Conservation (phyloP, 2,888 invertebrate species). For the Acronicta leporina region DNA sequence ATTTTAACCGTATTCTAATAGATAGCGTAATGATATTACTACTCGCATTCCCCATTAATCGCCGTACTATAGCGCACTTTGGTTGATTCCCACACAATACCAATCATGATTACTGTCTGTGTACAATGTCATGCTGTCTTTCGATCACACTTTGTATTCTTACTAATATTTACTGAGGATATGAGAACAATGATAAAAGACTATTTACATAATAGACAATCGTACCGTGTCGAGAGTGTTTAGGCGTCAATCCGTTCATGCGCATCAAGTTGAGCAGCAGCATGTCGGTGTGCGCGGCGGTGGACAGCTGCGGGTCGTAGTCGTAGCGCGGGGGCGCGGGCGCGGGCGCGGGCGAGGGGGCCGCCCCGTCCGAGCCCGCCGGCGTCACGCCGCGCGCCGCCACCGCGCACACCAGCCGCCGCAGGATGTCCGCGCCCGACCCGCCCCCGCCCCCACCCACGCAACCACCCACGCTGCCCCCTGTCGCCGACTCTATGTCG, state of each 20-base stretch:
- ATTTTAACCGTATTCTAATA: no score
- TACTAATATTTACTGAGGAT: no score
- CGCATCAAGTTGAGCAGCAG: slow-evolving; percentile 83
- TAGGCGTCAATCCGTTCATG: slow-evolving; percentile 80
- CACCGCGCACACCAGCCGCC: slow-evolving; percentile 76
- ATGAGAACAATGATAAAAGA: no score
- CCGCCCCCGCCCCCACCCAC: slow-evolving; percentile 38
- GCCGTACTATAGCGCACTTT: no score
- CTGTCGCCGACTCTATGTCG: slow-evolving; percentile 76
- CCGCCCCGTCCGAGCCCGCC: slow-evolving; percentile 55
- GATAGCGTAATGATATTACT: no score
- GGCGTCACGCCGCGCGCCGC: slow-evolving; percentile 63
- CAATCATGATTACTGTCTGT: no score
- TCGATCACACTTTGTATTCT: no score
- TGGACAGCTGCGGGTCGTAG: slow-evolving; percentile 76
- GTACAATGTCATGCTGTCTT: background rate
- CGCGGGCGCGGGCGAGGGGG: slow-evolving; percentile 14
- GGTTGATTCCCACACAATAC: no score
- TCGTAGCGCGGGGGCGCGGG: slow-evolving; percentile 56
- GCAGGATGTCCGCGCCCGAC: slow-evolving; percentile 70
- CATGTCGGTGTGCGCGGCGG: slow-evolving; percentile 82
- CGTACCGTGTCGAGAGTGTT: slow-evolving; percentile 68
- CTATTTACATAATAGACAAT: no score
- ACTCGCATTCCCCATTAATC: no score
- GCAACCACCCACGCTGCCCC: slow-evolving; percentile 24